Conservation (phyloP, 2,888 invertebrate species). For the Trilocha varians region DNA sequence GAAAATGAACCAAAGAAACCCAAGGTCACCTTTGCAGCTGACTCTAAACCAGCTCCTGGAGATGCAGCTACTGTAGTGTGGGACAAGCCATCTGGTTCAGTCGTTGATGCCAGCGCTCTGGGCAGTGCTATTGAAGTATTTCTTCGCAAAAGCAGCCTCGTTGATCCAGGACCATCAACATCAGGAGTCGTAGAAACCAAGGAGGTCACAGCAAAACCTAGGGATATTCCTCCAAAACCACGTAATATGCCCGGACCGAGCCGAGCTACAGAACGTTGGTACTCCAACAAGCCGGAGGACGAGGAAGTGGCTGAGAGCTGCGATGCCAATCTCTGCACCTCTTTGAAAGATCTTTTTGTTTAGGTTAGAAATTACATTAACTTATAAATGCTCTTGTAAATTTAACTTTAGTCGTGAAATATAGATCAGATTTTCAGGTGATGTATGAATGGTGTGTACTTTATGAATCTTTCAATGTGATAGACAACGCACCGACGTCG, state of each 20-base stretch:
- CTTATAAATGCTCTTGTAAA: constrained; percentile 46
- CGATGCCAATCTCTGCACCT: constrained; percentile 86
- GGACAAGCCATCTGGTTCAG: constrained; percentile 84
- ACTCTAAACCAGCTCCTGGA: constrained; percentile 71
- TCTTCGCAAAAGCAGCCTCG: constrained; percentile 74
- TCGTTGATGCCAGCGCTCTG: constrained; percentile 85
- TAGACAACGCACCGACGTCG: constrained; percentile 61
- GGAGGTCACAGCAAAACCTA: constrained; percentile 31
- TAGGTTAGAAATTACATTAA: constrained; percentile 55
- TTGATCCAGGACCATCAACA: constrained; percentile 52
- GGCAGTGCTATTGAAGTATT: constrained; percentile 91
- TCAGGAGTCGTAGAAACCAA: constrained; percentile 32
- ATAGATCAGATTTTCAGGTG: constrained; percentile 40
- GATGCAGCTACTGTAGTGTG: constrained; percentile 78
- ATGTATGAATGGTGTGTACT: constrained; percentile 42
- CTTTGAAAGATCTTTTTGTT: constrained; percentile 89
- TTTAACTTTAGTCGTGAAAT: constrained; percentile 52
- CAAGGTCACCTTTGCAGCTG: constrained; percentile 75
- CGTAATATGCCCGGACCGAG: constrained; percentile 45
- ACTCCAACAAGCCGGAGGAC: constrained; percentile 76
- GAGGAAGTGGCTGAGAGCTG: constrained; percentile 82
- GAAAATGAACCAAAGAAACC: constrained; percentile 62
- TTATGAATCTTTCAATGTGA: constrained; percentile 72
- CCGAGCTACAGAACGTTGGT: constrained; percentile 69
- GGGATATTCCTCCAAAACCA: constrained; percentile 49